Evolutionary conservation across 1,140 invertebrate species (phyloP).

Genomic region (Pararge aegeria): DNA sequence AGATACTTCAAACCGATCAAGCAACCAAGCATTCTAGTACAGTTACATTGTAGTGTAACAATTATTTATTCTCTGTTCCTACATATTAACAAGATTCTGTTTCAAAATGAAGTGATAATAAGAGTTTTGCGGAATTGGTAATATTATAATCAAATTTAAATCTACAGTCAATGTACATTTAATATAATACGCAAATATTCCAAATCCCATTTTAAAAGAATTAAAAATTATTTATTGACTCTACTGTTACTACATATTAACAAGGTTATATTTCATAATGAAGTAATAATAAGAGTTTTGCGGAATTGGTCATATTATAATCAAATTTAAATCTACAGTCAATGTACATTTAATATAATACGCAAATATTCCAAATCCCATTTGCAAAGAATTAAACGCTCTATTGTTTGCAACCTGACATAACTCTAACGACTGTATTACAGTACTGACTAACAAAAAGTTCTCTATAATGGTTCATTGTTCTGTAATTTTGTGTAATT

Average conservation of each 20-base stretch:
- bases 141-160: neutral
- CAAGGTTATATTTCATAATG: neutral
- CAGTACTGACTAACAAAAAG: conserved; percentile 25
- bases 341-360: conserved; percentile 3
- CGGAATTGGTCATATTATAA: neutral
- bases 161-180: conserved; percentile 1
- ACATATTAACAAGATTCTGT: neutral
- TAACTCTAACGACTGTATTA: conserved; percentile 22
- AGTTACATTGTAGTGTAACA: too few relatives aligned
- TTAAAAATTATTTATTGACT: neutral
- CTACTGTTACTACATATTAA: neutral
- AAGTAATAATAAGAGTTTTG: neutral
- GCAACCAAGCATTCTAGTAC: too few relatives aligned
- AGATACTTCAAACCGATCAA: too few relatives aligned
- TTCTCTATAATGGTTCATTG: conserved; percentile 31
- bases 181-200: conserved; percentile 1
- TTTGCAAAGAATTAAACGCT: conserved; percentile 1
- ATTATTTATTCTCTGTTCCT: neutral
- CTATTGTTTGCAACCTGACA: conserved; percentile 26
- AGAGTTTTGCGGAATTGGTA: neutral
- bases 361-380: neutral
- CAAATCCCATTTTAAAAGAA: conserved; percentile 3
- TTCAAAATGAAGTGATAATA: too few relatives aligned
- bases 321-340: neutral
- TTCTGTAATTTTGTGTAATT: conserved; percentile 30